Evolutionary conservation across 2,113 vertebrate species (phyloP).

Genomic region (Otis tarda): DNA sequence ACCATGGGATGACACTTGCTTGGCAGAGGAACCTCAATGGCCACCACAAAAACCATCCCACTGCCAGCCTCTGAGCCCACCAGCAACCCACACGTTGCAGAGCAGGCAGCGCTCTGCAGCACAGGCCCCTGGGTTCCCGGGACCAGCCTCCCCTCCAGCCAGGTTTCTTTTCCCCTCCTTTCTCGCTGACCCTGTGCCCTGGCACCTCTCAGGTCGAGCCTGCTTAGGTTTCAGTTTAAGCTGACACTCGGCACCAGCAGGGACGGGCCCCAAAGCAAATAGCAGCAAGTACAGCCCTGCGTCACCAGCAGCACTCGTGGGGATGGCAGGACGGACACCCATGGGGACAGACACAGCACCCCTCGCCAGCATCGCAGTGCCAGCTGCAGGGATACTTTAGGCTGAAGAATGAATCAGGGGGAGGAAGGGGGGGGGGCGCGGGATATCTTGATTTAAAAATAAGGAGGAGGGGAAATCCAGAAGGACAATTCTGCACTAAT

Average conservation of each 20-base stretch:
- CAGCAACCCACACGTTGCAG: rapidly evolving
- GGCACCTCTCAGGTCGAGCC: not conserved
- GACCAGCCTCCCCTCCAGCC: not conserved
- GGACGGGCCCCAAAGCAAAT: not conserved
- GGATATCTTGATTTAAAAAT: not conserved
- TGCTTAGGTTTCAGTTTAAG: conserved; percentile 22
- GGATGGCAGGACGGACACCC: not conserved
- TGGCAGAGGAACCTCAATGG: not conserved
- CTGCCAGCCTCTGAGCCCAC: not conserved
- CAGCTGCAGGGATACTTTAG: rapidly evolving
- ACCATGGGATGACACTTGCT: not conserved
- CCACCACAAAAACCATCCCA: not conserved
- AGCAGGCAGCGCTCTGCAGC: not conserved
- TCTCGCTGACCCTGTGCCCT: not conserved
- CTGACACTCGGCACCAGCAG: not conserved
- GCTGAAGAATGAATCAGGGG: not conserved
- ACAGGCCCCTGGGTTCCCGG: rapidly evolving
- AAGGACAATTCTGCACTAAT: not conserved
- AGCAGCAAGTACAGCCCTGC: not conserved
- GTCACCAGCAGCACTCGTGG: not conserved
- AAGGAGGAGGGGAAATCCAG: not conserved
- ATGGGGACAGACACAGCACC: not conserved
- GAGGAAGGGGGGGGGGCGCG: too few species aligned
- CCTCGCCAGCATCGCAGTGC: too few species aligned
- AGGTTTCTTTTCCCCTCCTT: not conserved